Conservation (phyloP, 2,888 invertebrate species). For the Baronia brevicornis region DNA sequence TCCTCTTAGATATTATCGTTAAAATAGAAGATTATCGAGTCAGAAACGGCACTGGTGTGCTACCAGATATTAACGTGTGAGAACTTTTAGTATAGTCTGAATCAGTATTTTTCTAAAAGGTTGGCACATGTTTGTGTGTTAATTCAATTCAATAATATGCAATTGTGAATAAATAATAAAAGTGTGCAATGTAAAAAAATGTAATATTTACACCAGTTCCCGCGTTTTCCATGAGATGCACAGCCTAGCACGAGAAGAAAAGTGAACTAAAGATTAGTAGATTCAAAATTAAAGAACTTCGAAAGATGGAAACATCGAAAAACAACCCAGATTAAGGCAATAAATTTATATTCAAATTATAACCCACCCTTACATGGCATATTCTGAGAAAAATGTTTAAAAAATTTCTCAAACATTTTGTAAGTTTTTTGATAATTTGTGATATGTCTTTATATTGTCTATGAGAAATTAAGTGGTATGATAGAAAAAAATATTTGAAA, state of each 20-base stretch:
- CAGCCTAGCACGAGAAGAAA: slow-evolving; percentile 80
- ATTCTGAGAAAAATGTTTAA: too few relatives aligned
- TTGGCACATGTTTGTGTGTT: slow-evolving; percentile 32
- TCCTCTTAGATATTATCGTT: slow-evolving; percentile 26
- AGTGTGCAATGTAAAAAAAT: slow-evolving; percentile 68
- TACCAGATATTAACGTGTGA: too few relatives aligned
- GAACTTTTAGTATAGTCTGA: slow-evolving; percentile 9
- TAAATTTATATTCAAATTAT: too few relatives aligned
- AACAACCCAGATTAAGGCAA: too few relatives aligned
- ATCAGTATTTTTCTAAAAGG: slow-evolving; percentile 29
- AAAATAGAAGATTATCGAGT: slow-evolving; percentile 2
- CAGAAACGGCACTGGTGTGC: too few relatives aligned
- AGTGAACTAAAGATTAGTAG: slow-evolving; percentile 63
- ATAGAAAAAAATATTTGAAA: not conserved
- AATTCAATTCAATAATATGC: slow-evolving; percentile 26
- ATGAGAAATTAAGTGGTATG: slow-evolving; percentile 1
- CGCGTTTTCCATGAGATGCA: slow-evolving; percentile 94
- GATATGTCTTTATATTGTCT: slow-evolving; percentile 1
- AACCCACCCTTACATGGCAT: too few relatives aligned
- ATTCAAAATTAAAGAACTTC: too few relatives aligned
- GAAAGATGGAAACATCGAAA: too few relatives aligned
- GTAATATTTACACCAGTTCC: slow-evolving; percentile 91
- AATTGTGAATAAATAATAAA: slow-evolving; percentile 43
- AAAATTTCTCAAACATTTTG: too few relatives aligned
- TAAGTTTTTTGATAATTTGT: not conserved